A percentile compares a stretch with the other conserved stretches of the same genome.
phyloP scores from a whole-genome alignment of 2,888 invertebrate species.

The Eupeodes luniger region DNA sequence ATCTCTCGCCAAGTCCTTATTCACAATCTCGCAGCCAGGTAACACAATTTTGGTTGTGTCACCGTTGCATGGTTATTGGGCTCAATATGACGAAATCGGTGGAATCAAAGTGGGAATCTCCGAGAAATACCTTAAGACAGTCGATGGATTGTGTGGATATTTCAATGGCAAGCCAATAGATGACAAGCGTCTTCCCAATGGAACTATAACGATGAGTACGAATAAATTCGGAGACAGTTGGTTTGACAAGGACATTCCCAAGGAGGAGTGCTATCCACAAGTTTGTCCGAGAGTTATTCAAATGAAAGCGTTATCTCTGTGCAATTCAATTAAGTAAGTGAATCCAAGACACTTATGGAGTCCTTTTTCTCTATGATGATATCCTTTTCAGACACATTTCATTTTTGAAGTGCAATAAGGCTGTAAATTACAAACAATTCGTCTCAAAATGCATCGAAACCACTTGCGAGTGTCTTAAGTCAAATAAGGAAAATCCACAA shows the following conservation, averaged over 20 bases:
- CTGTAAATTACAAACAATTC: conserved; percentile 88
- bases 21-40: conserved; percentile 89
- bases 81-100: conserved; percentile 88
- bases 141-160: conserved; percentile 92
- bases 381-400: conserved; percentile 86
- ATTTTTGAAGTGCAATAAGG: conserved; percentile 87
- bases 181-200: conserved; percentile 90
- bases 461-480: conserved; percentile 89
- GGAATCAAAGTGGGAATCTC: conserved; percentile 90
- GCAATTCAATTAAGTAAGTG: conserved; percentile 88
- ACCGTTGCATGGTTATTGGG: conserved; percentile 89
- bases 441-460: conserved; percentile 90
- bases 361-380: background rate
- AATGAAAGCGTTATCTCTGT: conserved; percentile 88
- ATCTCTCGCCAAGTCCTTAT: conserved; percentile 84
- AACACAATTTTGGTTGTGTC: conserved; percentile 89
- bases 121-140: conserved; percentile 86
- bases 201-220: conserved; percentile 86
- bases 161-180: conserved; percentile 88
- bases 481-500: conserved; percentile 83
- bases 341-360: background rate
- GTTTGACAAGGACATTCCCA: conserved; percentile 85
- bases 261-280: conserved; percentile 86
- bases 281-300: conserved; percentile 87
- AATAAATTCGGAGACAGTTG: conserved; percentile 91